Percentiles rank a stretch among this genome's conserved stretches.
These are phyloP conservation scores for Indri indri DNA, from an alignment of 2,113 vertebrate genomes.

Conservation along the genomic window DNA sequence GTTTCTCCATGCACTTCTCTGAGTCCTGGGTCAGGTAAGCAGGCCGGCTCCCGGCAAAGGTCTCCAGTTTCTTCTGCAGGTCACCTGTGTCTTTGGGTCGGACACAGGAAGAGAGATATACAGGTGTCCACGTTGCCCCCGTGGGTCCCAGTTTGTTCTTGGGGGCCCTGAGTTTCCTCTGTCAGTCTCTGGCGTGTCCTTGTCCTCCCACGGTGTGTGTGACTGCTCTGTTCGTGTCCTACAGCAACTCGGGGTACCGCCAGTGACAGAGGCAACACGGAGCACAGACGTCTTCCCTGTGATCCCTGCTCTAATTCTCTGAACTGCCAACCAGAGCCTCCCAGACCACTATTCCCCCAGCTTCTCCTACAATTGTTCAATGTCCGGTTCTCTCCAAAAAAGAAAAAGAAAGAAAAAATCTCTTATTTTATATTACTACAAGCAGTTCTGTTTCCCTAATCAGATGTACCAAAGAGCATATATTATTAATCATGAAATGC, in stretches of 20 bases:
- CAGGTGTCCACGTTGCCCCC: fast-evolving
- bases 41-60: background rate
- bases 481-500: background rate
- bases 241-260: background rate
- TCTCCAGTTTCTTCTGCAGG: background rate
- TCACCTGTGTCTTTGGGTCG: background rate
- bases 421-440: background rate
- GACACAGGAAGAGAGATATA: background rate
- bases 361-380: background rate
- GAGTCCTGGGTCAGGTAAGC: too few species aligned
- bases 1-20: background rate
- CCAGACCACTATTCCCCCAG: background rate
- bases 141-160: too few species aligned
- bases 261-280: background rate
- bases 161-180: background rate
- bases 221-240: too few species aligned
- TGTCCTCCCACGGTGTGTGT: too few species aligned
- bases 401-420: background rate
- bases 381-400: background rate
- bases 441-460: background rate
- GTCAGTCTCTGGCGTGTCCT: background rate
- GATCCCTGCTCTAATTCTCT: background rate
- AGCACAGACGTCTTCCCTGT: background rate
- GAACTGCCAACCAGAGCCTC: background rate
- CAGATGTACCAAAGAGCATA: background rate